Percentiles rank a stretch among this genome's conserved stretches.
phyloP scores from a whole-genome alignment of 2,113 vertebrate genomes.

The Emydocephalus ijimae region DNA sequence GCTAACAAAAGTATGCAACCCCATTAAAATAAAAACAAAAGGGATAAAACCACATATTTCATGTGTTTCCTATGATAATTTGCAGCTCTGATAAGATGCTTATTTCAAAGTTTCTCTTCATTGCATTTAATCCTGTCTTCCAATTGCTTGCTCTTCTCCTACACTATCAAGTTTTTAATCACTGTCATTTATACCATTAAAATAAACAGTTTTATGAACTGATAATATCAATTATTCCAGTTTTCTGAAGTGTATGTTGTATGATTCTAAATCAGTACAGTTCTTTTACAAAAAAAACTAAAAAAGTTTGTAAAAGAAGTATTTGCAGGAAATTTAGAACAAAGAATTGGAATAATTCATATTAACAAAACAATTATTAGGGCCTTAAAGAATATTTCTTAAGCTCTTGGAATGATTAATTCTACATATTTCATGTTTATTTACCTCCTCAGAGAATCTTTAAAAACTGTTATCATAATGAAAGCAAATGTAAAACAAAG shows the following conservation, averaged over 20 bases:
- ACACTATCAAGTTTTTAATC: not conserved
- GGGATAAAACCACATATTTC: not conserved
- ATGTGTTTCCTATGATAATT: not conserved
- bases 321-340: not conserved
- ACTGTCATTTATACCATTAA: not conserved
- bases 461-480: not conserved
- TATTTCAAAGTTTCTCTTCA: not conserved
- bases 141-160: not conserved
- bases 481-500: not conserved
- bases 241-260: not conserved
- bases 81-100: not conserved
- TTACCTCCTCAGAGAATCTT: not conserved
- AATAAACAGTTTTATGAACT: not conserved
- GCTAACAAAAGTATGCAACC: not conserved
- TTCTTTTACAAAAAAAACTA: not conserved
- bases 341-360: not conserved
- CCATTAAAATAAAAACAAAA: not conserved
- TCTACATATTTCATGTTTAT: not conserved
- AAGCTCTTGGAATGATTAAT: not conserved
- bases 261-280: not conserved
- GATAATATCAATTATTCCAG: not conserved
- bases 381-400: not conserved
- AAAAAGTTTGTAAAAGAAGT: not conserved
- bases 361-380: not conserved
- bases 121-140: not conserved